phyloP scores from a whole-genome alignment of 2,888 invertebrate species.

The Melanotus villosus region DNA sequence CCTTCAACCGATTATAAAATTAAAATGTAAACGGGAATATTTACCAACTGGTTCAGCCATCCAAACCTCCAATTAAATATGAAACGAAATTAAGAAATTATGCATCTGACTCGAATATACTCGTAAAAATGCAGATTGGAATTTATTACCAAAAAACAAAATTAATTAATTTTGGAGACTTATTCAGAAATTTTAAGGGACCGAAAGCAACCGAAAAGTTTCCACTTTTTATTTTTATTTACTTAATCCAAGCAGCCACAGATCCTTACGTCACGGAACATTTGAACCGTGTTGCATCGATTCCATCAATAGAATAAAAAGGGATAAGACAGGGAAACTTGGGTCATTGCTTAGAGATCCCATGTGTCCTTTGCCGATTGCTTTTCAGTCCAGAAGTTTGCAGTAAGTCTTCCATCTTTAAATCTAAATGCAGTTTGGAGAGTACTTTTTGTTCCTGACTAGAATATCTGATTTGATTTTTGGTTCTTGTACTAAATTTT shows the following conservation, averaged over 20 bases:
- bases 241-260: constrained; percentile 9
- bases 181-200: background rate
- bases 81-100: constrained; percentile 25
- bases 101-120: background rate
- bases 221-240: too few relatives aligned
- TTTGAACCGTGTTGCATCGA: constrained; percentile 18
- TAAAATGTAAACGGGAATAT: constrained; percentile 11
- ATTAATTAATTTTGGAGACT: background rate
- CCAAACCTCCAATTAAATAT: background rate
- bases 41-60: constrained; percentile 9
- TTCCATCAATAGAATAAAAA: constrained; percentile 35
- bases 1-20: constrained; percentile 9
- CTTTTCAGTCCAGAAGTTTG: constrained; percentile 40
- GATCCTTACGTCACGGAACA: constrained; percentile 7
- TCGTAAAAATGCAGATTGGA: background rate
- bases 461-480: constrained; percentile 47
- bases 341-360: constrained; percentile 40
- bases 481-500: constrained; percentile 34
- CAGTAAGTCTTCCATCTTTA: constrained; percentile 36
- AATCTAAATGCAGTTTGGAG: constrained; percentile 45
- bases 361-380: constrained; percentile 43
- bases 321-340: constrained; percentile 34
- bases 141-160: background rate
- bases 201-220: too few relatives aligned
- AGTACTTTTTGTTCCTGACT: constrained; percentile 37